phyloP scores from a whole-genome alignment of 2,113 vertebrate species.

The Pseudorectes ferrugineus region DNA sequence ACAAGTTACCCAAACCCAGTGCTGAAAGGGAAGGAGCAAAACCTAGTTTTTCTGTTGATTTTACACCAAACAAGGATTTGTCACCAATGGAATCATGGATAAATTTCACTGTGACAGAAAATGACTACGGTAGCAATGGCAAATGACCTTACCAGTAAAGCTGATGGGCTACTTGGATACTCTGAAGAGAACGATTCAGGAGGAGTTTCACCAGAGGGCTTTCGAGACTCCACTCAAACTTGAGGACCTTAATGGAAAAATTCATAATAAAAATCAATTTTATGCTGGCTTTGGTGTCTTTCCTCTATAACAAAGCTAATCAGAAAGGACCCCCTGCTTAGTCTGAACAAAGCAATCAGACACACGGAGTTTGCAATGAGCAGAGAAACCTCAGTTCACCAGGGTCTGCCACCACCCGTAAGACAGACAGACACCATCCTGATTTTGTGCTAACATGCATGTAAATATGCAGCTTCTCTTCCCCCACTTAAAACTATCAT shows the following conservation, averaged over 20 bases:
- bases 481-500: background rate
- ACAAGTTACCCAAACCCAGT: background rate
- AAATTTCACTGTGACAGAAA: background rate
- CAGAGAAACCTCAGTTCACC: background rate
- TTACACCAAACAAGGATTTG: background rate
- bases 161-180: slow-evolving; percentile 77
- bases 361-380: background rate
- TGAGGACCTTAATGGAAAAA: slow-evolving; percentile 75
- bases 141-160: slow-evolving; percentile 81
- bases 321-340: background rate
- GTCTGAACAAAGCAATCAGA: background rate
- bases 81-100: background rate
- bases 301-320: background rate
- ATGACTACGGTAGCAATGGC: rapidly evolving
- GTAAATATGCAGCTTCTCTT: background rate
- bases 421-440: background rate
- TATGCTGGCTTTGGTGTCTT: background rate
- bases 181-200: slow-evolving; percentile 78
- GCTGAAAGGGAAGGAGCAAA: background rate
- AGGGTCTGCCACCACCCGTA: background rate
- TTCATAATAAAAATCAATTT: background rate
- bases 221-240: slow-evolving; percentile 86
- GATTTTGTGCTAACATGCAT: background rate
- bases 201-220: slow-evolving; percentile 80
- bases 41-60: background rate